Percentiles rank a stretch among this genome's conserved stretches.
Conservation (phyloP, 2,113 vertebrate species). For the Stegastes partitus region DNA sequence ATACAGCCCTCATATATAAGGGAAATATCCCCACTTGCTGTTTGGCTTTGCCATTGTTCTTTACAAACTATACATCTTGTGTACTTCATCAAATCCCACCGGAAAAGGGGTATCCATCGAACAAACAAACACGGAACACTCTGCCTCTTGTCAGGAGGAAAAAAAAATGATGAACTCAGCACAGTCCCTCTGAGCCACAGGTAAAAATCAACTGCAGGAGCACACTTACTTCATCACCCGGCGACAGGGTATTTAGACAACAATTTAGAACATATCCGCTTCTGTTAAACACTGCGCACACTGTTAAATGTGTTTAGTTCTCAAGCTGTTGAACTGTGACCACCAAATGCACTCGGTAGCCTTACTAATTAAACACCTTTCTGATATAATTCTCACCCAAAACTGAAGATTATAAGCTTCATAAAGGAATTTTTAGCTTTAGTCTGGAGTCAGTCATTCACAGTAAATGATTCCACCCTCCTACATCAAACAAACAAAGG, state of each 20-base stretch:
- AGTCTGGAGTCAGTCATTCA: neutral
- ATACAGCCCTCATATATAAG: neutral
- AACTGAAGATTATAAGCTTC: too few species aligned
- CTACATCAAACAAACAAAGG: neutral
- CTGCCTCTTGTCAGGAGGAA: constrained; percentile 41
- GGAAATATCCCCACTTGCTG: constrained; percentile 11
- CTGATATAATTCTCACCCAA: neutral
- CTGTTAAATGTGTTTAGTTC: neutral
- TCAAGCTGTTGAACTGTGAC: neutral
- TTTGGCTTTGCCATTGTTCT: constrained; percentile 55
- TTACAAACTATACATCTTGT: constrained; percentile 59
- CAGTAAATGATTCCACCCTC: neutral
- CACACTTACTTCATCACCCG: constrained; percentile 33
- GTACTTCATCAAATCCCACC: constrained; percentile 41
- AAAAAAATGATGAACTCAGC: constrained; percentile 29
- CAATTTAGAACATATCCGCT: constrained; percentile 10
- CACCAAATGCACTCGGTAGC: neutral
- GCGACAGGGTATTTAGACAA: constrained; percentile 35
- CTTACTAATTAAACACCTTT: constrained; percentile 18
- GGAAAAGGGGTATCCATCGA: constrained; percentile 46
- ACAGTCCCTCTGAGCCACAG: constrained; percentile 51
- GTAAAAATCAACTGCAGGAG: constrained; percentile 55
- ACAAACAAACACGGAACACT: constrained; percentile 54
- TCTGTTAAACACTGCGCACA: constrained; percentile 1
- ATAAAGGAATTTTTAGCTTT: neutral